phyloP scores from a whole-genome alignment of 2,113 vertebrate genomes.

The Eira barbara region DNA sequence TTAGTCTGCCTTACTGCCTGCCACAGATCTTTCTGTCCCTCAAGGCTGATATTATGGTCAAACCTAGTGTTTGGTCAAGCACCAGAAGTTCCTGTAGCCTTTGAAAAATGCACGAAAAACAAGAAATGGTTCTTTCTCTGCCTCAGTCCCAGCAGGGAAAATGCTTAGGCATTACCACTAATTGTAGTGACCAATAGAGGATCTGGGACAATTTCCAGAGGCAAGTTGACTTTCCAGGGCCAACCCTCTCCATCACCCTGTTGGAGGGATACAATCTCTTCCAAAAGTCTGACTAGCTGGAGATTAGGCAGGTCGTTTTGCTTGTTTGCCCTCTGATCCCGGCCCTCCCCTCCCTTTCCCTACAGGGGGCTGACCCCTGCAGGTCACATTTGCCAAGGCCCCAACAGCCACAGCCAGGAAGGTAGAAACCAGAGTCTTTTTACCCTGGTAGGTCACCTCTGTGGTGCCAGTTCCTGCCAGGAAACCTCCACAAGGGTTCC shows the following conservation, averaged over 20 bases:
- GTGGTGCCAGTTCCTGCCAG: neutral
- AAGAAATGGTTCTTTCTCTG: neutral
- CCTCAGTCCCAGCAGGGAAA: neutral
- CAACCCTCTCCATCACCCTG: rapidly evolving
- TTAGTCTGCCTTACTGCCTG: neutral
- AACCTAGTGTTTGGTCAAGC: neutral
- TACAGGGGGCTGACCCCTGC: neutral
- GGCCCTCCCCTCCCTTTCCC: too few relatives aligned
- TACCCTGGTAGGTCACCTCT: neutral
- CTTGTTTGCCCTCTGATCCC: neutral
- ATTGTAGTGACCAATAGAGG: neutral
- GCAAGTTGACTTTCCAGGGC: neutral
- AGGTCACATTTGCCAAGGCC: neutral
- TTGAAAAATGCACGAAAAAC: neutral
- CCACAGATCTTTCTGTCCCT: too few relatives aligned
- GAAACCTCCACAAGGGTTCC: neutral
- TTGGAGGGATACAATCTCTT: neutral
- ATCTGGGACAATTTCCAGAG: neutral
- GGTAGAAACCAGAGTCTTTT: neutral
- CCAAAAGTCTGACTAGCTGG: neutral
- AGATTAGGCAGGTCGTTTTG: neutral
- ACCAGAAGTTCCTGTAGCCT: neutral
- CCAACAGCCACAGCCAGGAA: neutral
- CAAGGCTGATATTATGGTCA: neutral
- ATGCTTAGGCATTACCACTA: neutral